Percentiles rank a stretch among this genome's conserved stretches.
phyloP scores from a whole-genome alignment of 2,113 vertebrate species.

The Erinaceus europaeus region DNA sequence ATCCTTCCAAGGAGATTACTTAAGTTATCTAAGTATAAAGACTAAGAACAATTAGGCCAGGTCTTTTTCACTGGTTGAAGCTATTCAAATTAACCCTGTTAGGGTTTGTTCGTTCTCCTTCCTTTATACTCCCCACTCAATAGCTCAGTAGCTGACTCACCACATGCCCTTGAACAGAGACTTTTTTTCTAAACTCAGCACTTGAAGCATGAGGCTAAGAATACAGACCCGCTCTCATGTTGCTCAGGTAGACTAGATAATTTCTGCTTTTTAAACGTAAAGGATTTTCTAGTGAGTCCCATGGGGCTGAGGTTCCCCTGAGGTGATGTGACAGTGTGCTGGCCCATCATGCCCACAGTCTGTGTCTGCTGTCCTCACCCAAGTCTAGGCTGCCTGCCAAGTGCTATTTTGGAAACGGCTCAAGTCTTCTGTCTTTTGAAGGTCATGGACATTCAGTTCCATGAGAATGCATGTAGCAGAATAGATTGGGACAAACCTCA shows the following conservation, averaged over 20 bases:
- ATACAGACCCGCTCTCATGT: constrained; percentile 30
- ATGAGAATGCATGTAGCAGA: constrained; percentile 39
- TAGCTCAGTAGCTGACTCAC: constrained; percentile 66
- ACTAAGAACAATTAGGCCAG: not conserved
- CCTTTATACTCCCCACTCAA: constrained; percentile 22
- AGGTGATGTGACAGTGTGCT: constrained; percentile 69
- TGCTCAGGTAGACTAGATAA: constrained; percentile 67
- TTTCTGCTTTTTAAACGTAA: constrained; percentile 67
- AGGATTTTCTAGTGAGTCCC: constrained; percentile 64
- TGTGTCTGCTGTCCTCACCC: constrained; percentile 54
- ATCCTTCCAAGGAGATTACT: constrained; percentile 18
- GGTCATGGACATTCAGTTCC: constrained; percentile 58
- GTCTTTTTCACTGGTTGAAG: constrained; percentile 6
- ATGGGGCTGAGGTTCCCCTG: constrained; percentile 62
- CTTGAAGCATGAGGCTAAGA: constrained; percentile 62
- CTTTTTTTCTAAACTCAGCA: constrained; percentile 68
- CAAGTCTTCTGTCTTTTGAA: constrained; percentile 63
- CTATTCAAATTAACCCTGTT: constrained; percentile 24
- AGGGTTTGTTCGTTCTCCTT: constrained; percentile 20
- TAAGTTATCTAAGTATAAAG: constrained; percentile 7
- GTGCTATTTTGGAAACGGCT: constrained; percentile 69
- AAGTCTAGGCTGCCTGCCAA: constrained; percentile 72
- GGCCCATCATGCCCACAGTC: constrained; percentile 60
- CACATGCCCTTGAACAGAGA: constrained; percentile 59
- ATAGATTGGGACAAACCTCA: constrained; percentile 40